Evolutionary conservation across 2,797 vertebrate species (phyloP).

Genomic region (Ceryle rudis): DNA sequence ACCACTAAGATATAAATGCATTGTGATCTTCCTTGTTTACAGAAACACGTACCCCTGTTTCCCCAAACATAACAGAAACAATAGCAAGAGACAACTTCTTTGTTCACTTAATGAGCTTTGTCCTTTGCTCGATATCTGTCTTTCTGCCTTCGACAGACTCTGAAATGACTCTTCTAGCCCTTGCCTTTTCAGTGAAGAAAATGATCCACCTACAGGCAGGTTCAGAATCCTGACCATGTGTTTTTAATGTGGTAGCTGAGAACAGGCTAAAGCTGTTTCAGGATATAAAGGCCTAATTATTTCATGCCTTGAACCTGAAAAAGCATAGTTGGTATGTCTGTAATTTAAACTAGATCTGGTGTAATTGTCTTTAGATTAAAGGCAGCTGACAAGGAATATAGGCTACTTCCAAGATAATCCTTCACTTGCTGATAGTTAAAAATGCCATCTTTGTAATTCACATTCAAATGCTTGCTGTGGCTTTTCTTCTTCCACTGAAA

Average conservation of each 20-base stretch:
- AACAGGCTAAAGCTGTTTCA: neutral
- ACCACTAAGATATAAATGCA: neutral
- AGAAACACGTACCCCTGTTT: neutral
- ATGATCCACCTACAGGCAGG: neutral
- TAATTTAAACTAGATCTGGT: neutral
- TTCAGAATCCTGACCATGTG: neutral
- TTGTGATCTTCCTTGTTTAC: neutral
- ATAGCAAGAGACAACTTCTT: neutral
- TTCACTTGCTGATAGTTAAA: neutral
- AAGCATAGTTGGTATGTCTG: neutral
- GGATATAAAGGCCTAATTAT: neutral
- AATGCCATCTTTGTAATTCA: neutral
- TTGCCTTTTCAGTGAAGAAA: neutral
- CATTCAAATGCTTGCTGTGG: neutral
- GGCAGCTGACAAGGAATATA: neutral
- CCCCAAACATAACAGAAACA: neutral
- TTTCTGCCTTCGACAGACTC: neutral
- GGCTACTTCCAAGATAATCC: neutral
- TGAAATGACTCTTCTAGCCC: neutral
- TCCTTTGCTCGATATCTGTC: neutral
- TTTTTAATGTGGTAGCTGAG: neutral
- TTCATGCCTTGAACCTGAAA: neutral
- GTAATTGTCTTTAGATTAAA: neutral
- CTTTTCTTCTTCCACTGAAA: neutral
- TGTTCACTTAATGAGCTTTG: neutral